phyloP scores from a whole-genome alignment of 2,113 vertebrate genomes.

The Cyanoliseus patagonus region DNA sequence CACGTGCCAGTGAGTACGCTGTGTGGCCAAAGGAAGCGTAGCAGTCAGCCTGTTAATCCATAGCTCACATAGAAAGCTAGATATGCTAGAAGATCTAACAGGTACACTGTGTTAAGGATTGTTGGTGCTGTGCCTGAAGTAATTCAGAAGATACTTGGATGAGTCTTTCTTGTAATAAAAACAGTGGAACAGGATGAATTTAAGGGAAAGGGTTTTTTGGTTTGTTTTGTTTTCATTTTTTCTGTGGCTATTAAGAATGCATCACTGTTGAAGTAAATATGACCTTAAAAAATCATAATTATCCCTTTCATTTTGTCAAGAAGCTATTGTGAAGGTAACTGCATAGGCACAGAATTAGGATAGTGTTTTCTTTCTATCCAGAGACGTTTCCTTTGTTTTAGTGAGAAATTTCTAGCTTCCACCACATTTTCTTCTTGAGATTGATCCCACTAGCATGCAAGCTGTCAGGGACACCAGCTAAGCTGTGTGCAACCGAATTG shows the following conservation, averaged over 20 bases:
- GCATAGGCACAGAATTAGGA: not conserved
- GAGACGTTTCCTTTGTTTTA: not conserved
- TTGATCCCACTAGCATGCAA: fast-evolving
- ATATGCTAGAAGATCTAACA: not conserved
- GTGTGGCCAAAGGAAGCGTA: not conserved
- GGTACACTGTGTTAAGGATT: not conserved
- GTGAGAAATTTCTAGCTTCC: not conserved
- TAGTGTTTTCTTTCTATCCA: not conserved
- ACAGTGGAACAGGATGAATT: not conserved
- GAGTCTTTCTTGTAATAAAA: not conserved
- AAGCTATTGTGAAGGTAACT: not conserved
- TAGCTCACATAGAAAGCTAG: not conserved
- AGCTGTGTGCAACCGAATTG: not conserved
- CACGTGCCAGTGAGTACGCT: fast-evolving
- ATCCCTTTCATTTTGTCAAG: not conserved
- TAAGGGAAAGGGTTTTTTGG: not conserved
- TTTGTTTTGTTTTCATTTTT: not conserved
- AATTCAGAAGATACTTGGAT: not conserved
- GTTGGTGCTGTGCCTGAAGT: not conserved
- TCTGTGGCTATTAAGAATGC: not conserved
- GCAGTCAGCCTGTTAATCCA: not conserved
- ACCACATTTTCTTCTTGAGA: not conserved
- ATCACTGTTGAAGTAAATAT: not conserved
- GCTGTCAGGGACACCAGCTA: not conserved
- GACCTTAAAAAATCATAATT: not conserved